Evolutionary conservation across 2,113 vertebrate genomes (phyloP).

Genomic region (Pseudorectes ferrugineus): DNA sequence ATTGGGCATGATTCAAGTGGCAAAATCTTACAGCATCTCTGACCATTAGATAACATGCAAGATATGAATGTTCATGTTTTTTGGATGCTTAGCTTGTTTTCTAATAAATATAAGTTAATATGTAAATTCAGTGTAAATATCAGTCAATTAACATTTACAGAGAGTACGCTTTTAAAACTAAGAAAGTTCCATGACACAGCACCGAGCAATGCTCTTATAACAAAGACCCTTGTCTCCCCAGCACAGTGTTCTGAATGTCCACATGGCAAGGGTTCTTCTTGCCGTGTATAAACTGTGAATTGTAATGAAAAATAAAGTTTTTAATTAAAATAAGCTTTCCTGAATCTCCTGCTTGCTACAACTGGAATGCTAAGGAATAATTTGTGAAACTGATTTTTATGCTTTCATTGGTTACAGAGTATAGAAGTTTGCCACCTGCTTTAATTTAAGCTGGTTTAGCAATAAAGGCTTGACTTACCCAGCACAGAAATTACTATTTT

Average conservation of each 20-base stretch:
- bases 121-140: constrained; percentile 76
- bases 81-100: constrained; percentile 75
- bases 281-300: constrained; percentile 80
- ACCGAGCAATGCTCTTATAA: constrained; percentile 68
- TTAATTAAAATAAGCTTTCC: constrained; percentile 72
- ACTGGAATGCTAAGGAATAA: constrained; percentile 43
- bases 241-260: constrained; percentile 73
- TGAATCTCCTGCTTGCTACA: constrained; percentile 66
- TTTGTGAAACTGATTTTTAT: background rate
- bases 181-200: constrained; percentile 66
- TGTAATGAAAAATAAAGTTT: constrained; percentile 81
- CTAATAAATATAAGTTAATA: constrained; percentile 73
- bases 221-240: constrained; percentile 66
- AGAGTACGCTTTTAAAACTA: constrained; percentile 74
- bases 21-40: constrained; percentile 62
- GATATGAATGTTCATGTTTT: constrained; percentile 70
- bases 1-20: constrained; percentile 66
- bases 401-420: background rate
- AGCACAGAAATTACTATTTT: background rate
- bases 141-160: constrained; percentile 67
- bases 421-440: background rate
- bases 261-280: constrained; percentile 55
- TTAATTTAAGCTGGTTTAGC: constrained; percentile 38
- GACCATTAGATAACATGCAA: constrained; percentile 60
- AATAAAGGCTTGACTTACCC: constrained; percentile 18